These are phyloP conservation scores for Anas flavirostris DNA, from an alignment of 2,797 vertebrate genomes.

Conservation along the genomic window DNA sequence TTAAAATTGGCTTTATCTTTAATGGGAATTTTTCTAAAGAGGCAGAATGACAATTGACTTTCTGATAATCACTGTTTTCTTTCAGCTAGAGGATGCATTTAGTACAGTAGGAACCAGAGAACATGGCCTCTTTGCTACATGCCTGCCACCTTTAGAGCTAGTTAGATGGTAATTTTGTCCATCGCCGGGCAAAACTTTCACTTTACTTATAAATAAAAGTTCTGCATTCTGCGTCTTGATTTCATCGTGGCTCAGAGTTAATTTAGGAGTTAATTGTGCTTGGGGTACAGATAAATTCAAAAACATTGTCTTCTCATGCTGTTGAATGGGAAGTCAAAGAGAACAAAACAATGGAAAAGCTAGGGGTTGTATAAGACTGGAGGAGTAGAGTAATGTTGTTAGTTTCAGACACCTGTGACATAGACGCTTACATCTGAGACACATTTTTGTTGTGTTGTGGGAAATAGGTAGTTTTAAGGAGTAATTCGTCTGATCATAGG, in stretches of 20 bases:
- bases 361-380: background rate
- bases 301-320: background rate
- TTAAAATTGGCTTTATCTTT: slow-evolving; percentile 87
- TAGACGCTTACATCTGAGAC: background rate
- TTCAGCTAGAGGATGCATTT: slow-evolving; percentile 74
- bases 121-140: slow-evolving; percentile 13
- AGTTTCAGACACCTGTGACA: background rate
- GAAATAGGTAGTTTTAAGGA: background rate
- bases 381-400: background rate
- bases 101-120: slow-evolving; percentile 46
- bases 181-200: slow-evolving; percentile 20
- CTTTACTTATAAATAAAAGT: slow-evolving; percentile 1
- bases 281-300: background rate
- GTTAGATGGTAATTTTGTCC: slow-evolving; percentile 23
- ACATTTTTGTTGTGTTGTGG: background rate
- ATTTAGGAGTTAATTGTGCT: background rate
- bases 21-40: slow-evolving; percentile 85
- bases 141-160: slow-evolving; percentile 26
- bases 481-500: background rate
- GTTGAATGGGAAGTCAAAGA: background rate
- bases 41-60: slow-evolving; percentile 83
- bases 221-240: background rate
- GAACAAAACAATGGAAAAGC: background rate
- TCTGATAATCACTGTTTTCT: slow-evolving; percentile 83
- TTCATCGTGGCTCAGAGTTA: background rate